A percentile compares a stretch with the other conserved stretches of the same genome.
Conservation (phyloP, 1,140 invertebrate species). For the Drosophila ambigua region DNA sequence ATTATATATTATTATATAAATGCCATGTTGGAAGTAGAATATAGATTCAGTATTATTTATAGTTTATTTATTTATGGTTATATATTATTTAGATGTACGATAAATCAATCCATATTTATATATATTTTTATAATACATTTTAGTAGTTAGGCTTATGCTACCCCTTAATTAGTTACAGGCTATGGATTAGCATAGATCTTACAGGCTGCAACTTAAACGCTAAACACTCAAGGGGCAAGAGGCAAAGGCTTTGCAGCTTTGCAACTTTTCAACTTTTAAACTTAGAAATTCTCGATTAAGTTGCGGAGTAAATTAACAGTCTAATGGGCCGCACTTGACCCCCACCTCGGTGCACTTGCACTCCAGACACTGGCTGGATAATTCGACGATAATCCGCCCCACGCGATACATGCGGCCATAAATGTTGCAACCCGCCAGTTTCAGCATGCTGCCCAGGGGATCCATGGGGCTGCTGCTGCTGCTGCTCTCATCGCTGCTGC, state of each 20-base stretch:
- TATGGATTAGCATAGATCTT: slow-evolving; percentile 26
- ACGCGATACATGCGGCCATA: slow-evolving; percentile 95
- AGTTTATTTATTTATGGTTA: background rate
- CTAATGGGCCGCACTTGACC: slow-evolving; percentile 91
- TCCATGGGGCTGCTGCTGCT: slow-evolving; percentile 51
- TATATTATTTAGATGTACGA: slow-evolving; percentile 6
- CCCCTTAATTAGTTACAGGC: slow-evolving; percentile 24
- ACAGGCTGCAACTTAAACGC: slow-evolving; percentile 23
- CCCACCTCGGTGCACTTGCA: slow-evolving; percentile 94
- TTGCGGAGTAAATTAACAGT: slow-evolving; percentile 84
- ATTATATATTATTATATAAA: slow-evolving; percentile 19
- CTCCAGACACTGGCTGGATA: slow-evolving; percentile 92
- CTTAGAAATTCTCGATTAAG: background rate
- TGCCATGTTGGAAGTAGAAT: slow-evolving; percentile 8
- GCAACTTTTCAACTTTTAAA: too few relatives aligned
- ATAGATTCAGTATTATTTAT: too few relatives aligned
- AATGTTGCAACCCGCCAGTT: slow-evolving; percentile 95
- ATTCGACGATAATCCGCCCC: slow-evolving; percentile 92
- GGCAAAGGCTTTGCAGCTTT: too few relatives aligned
- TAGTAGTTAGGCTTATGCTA: slow-evolving; percentile 28
- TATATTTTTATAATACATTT: slow-evolving; percentile 71
- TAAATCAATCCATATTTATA: slow-evolving; percentile 16
- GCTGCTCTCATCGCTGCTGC: slow-evolving; percentile 1
- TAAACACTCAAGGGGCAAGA: slow-evolving; percentile 14
- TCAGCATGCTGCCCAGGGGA: slow-evolving; percentile 86